These are phyloP conservation scores for Caenorhabditis sp. DNA, from an alignment of 2,888 invertebrate species.

Conservation along the genomic window DNA sequence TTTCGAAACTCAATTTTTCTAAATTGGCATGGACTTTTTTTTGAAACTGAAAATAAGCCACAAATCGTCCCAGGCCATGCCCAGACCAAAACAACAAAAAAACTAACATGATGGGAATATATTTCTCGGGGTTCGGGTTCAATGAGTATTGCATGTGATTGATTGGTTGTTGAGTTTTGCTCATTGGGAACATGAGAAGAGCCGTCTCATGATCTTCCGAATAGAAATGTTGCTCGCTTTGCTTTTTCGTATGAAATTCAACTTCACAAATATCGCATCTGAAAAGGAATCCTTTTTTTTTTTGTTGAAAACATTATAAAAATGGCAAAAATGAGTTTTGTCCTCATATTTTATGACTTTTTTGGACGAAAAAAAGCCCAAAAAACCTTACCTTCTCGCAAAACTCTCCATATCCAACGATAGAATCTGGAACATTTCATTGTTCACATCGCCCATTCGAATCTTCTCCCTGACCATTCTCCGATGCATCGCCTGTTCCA, in stretches of 20 bases:
- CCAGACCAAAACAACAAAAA: not conserved
- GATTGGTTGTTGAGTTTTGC: not conserved
- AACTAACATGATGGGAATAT: constrained; percentile 2
- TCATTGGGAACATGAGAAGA: constrained; percentile 26
- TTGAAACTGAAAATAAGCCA: too few species aligned
- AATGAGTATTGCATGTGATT: not conserved
- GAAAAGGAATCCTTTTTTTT: not conserved
- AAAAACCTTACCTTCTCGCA: not conserved
- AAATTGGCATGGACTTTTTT: too few species aligned
- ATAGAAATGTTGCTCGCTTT: constrained; percentile 41
- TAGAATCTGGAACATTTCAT: constrained; percentile 22
- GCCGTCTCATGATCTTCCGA: constrained; percentile 57
- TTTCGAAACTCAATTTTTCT: too few species aligned
- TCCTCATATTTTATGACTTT: too few species aligned
- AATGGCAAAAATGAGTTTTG: too few species aligned
- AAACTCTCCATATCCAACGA: constrained; percentile 13
- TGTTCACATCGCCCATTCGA: not conserved
- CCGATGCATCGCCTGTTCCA: constrained; percentile 1
- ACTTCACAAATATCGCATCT: constrained; percentile 50
- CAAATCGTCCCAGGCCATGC: too few species aligned
- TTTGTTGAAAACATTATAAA: too few species aligned
- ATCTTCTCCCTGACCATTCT: not conserved
- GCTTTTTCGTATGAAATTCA: constrained; percentile 29
- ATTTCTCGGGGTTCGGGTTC: constrained; percentile 11
- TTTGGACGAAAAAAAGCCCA: too few species aligned